A percentile compares a stretch with the other conserved stretches of the same genome.
These are phyloP conservation scores for Macrostomum lignano DNA, from an alignment of 1,140 invertebrate genomes.

Conservation along the genomic window DNA sequence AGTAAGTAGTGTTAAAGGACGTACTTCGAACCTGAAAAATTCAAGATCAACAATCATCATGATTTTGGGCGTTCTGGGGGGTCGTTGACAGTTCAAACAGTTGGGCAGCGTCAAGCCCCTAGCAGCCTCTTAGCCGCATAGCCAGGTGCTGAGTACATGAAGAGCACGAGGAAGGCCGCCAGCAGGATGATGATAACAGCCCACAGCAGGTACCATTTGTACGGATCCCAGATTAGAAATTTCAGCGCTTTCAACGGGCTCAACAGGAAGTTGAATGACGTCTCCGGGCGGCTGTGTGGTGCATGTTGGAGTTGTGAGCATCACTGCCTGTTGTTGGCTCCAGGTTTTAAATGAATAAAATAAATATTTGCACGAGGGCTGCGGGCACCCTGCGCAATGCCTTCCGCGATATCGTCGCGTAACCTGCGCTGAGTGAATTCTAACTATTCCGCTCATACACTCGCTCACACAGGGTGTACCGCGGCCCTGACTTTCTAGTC, in stretches of 20 bases:
- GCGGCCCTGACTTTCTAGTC: no score
- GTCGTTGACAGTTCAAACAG: no score
- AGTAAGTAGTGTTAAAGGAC: no score
- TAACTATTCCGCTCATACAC: not conserved
- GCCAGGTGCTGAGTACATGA: conserved; percentile 56
- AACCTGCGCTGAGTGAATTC: not conserved
- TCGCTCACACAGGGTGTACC: no score
- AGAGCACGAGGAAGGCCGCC: conserved; percentile 38
- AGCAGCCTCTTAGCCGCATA: conserved; percentile 58
- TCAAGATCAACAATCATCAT: no score
- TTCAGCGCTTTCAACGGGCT: conserved; percentile 61
- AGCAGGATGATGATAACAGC: conserved; percentile 33
- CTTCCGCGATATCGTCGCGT: not conserved
- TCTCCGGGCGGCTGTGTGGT: conserved; percentile 49
- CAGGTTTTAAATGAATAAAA: no score
- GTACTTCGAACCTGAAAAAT: no score
- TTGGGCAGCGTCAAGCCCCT: conserved; percentile 45
- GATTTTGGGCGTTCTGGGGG: no score
- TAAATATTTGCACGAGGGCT: not conserved
- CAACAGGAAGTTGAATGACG: conserved; percentile 67
- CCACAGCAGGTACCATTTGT: conserved; percentile 61
- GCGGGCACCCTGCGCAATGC: not conserved
- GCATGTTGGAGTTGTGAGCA: not conserved
- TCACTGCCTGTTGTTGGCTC: not conserved
- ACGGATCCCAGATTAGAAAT: conserved; percentile 57